A percentile compares a stretch with the other conserved stretches of the same genome.
These are phyloP conservation scores for Excalfactoria chinensis DNA, from an alignment of 2,113 vertebrate genomes.

Conservation along the genomic window DNA sequence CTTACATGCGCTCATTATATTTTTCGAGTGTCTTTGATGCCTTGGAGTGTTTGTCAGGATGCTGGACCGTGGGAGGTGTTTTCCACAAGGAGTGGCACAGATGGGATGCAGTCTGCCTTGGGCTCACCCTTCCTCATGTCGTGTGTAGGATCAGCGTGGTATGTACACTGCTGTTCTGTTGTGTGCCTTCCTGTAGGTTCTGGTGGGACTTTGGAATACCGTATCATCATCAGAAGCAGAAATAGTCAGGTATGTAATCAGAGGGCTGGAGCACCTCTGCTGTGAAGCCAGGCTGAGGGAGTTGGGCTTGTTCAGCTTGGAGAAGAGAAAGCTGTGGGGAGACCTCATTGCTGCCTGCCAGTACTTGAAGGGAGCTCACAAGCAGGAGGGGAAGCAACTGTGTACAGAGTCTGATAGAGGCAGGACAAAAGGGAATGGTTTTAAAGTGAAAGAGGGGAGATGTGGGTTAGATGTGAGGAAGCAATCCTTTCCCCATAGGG, in stretches of 20 bases:
- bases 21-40: constrained; percentile 13
- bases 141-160: background rate
- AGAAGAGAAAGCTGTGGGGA: no score
- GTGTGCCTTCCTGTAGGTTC: background rate
- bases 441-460: no score
- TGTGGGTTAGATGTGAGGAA: no score
- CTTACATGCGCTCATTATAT: background rate
- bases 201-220: background rate
- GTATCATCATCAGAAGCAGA: background rate
- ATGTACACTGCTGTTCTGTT: background rate
- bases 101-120: background rate
- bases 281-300: no score
- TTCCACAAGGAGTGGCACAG: background rate
- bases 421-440: no score
- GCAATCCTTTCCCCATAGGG: no score
- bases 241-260: background rate
- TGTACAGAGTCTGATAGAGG: no score
- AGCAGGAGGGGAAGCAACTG: no score
- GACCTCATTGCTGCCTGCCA: no score
- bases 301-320: no score
- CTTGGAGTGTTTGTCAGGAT: constrained; percentile 40
- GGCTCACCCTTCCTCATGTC: background rate
- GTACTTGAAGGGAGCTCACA: no score
- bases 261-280: no score
- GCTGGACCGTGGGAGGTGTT: background rate